phyloP scores from a whole-genome alignment of 2,797 vertebrate genomes.

The Pristis pectinata region DNA sequence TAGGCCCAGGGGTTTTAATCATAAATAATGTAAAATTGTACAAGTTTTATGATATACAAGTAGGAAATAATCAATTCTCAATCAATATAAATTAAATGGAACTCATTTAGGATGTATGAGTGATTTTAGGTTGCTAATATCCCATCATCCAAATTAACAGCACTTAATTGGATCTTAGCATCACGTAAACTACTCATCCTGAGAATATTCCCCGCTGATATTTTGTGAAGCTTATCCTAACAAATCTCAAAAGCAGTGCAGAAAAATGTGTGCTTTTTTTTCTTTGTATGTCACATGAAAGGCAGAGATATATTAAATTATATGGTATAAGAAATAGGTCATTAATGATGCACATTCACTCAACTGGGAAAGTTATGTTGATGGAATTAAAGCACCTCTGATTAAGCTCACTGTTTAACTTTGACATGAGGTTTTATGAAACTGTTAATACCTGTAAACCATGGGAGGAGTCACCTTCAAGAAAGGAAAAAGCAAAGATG shows the following conservation, averaged over 20 bases:
- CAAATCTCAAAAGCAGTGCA: background rate
- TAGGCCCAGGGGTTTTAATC: background rate
- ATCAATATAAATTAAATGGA: background rate
- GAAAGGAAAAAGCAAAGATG: background rate
- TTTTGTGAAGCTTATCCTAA: background rate
- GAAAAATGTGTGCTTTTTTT: background rate
- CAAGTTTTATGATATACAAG: background rate
- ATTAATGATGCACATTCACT: background rate
- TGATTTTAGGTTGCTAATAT: background rate
- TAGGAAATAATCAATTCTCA: background rate
- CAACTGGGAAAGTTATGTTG: background rate
- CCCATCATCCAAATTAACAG: background rate
- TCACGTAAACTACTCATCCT: constrained; percentile 19
- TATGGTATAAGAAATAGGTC: background rate
- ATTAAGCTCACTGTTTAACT: background rate
- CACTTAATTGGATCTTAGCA: background rate
- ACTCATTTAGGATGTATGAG: background rate
- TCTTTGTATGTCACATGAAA: background rate
- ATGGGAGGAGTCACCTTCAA: background rate
- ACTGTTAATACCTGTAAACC: background rate
- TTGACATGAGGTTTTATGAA: background rate
- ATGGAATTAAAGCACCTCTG: background rate
- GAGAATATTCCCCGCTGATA: background rate
- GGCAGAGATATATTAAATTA: background rate
- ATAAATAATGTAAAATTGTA: background rate